Evolutionary conservation across 1,140 invertebrate genomes (phyloP), one percentile per base, ranked within the genome.

Genomic region (Amyelois transitella): DNA sequence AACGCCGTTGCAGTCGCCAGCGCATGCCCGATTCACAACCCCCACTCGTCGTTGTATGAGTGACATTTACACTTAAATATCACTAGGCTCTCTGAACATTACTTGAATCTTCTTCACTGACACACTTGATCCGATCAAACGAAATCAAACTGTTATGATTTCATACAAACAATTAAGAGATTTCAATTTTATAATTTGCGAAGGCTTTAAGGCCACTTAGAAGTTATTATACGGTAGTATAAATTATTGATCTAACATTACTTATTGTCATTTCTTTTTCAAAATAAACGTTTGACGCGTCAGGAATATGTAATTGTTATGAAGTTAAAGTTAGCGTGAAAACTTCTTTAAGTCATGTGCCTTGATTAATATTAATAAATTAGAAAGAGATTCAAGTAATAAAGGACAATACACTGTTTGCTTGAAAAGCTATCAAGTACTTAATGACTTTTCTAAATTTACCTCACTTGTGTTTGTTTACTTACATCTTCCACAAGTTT

Each of bases 1-100:
- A 85, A 85, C 67, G 52, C 64, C 75, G 69, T 68, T 74, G 78
- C 71, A 80, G 72, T 77, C 70, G 71, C 69, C 67, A 70, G 67
- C 66, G 66, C 68, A 69, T 65, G 65, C 65, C 69, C 60, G 66
- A 62, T 69, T 67, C 60, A 54, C 72, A 71, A 69, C 64, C 64
- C 65, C 61, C 59, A 65, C 67, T 67, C 54, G 51, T 52, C 12
- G 53, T 52, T 38, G 2, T 25, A 32, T 52, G 24, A 52, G 43
- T 52, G 51, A 43, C 43, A 52, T 32, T 44, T 22, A 45, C 12
- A 17, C 25, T 45, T 14, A 53, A 44, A 44, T 53, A 53, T 53
- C 43, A 53, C 32, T 43, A 18, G 28, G 25, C 7, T 28, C 20
- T 1, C 17, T 38, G 50, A 25, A 51, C 25, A 28, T 28, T 28